Conservation (phyloP, 2,888 invertebrate species). For the Campoplex nolae region DNA sequence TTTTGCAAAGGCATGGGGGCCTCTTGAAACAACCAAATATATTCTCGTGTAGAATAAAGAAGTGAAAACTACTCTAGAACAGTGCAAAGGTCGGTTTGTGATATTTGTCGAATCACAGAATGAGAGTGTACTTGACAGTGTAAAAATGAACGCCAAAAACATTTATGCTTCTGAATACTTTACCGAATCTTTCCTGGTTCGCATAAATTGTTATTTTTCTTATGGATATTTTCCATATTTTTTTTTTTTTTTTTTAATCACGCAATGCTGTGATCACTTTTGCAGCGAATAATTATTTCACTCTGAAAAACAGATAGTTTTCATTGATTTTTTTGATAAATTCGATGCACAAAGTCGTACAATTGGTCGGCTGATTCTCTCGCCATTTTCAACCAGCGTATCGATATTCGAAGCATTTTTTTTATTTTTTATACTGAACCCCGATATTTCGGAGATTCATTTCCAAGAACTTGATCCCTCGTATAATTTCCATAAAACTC, state of each 20-base stretch:
- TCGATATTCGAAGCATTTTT: slow-evolving; percentile 2
- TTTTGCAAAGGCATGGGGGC: neutral
- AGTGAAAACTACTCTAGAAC: slow-evolving; percentile 44
- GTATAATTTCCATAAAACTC: slow-evolving; percentile 72
- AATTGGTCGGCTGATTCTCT: neutral
- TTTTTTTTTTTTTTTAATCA: neutral
- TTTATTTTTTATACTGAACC: neutral
- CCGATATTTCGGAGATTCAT: slow-evolving; percentile 35
- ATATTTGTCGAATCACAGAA: slow-evolving; percentile 33
- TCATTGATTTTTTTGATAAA: too few relatives aligned
- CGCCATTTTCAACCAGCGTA: slow-evolving; percentile 15
- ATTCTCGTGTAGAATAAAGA: slow-evolving; percentile 39
- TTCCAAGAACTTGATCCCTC: slow-evolving; percentile 69
- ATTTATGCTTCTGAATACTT: neutral
- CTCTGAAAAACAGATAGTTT: too few relatives aligned
- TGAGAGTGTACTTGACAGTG: neutral
- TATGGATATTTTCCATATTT: neutral
- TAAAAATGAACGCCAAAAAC: neutral
- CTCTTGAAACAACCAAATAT: slow-evolving; percentile 22
- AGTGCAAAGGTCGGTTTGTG: slow-evolving; percentile 21
- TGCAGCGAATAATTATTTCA: neutral
- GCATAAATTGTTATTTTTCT: neutral
- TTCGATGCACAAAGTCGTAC: neutral
- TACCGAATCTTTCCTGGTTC: neutral
- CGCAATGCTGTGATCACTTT: neutral